phyloP scores from a whole-genome alignment of 2,888 invertebrate genomes.

The Drosophila buzzatii region DNA sequence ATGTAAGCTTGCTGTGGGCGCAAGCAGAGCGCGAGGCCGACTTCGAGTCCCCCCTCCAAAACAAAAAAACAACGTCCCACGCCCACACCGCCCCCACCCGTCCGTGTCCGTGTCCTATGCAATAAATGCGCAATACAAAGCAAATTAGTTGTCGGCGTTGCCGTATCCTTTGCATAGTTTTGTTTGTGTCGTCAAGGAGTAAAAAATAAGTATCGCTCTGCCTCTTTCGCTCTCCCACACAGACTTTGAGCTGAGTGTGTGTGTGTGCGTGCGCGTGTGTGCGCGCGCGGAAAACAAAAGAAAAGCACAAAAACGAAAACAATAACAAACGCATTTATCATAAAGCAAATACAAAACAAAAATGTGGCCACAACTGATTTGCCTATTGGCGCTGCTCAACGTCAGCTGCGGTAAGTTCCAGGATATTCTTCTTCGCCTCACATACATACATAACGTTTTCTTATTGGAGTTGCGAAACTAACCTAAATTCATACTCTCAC shows the following conservation, averaged over 20 bases:
- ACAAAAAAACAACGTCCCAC: slow-evolving; percentile 4
- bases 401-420: slow-evolving; percentile 53
- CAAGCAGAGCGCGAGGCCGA: slow-evolving; percentile 52
- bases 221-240: slow-evolving; percentile 30
- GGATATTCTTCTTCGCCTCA: slow-evolving; percentile 20
- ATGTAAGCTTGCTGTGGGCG: slow-evolving; percentile 53
- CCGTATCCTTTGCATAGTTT: slow-evolving; percentile 53
- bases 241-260: slow-evolving; percentile 67
- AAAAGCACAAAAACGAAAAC: slow-evolving; percentile 58
- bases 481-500: slow-evolving; percentile 45
- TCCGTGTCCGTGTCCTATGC: slow-evolving; percentile 45
- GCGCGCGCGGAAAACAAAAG: slow-evolving; percentile 68
- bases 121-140: slow-evolving; percentile 76
- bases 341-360: slow-evolving; percentile 30
- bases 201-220: slow-evolving; percentile 40
- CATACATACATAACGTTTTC: not conserved
- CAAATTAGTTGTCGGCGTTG: slow-evolving; percentile 55
- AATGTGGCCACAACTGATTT: slow-evolving; percentile 52
- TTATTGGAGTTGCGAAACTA: slow-evolving; percentile 54
- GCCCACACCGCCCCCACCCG: slow-evolving; percentile 19
- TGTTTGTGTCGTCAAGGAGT: slow-evolving; percentile 44
- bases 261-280: slow-evolving; percentile 22
- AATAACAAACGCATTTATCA: slow-evolving; percentile 52
- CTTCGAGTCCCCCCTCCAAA: slow-evolving; percentile 28
- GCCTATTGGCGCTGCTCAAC: slow-evolving; percentile 55